Evolutionary conservation across 2,888 invertebrate genomes (phyloP), one percentile per base, ranked within the genome.

Genomic region (Arrhopalites spinosus): DNA sequence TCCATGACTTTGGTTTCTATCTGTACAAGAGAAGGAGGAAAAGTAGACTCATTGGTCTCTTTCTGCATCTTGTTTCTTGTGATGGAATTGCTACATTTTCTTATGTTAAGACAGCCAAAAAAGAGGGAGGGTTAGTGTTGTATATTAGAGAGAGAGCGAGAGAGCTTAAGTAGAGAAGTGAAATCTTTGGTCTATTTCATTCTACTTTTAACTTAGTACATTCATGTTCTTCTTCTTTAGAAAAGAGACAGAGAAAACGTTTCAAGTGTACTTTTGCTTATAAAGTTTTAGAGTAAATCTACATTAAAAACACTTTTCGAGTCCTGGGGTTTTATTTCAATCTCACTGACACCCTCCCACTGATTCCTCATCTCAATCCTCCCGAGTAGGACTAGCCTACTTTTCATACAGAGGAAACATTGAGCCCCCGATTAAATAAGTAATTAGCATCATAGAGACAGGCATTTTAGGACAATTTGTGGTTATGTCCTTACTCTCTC

Each of bases 261-360:
- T 59, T 59, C 59, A 59, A 13, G 17, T 20, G 11, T 59, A 27
- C 27, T 20, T n/a, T n/a, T n/a, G n/a, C 43, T 23, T 43, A 43
- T 66, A 66, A 66, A 66, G 45, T 66, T 66, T 66, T 36, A 11
- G 45, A 66, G 66, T 66, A 66, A 66, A 36, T 66, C 66, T 45
- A 66, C 66, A 66, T 66, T 66, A 66, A 45, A 43, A 66, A 66
- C 66, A 36, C 66, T 66, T 66, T 66, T 63, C 25, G 29, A 30
- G 23, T 70, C 70, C 61, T 61, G 36, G 61, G 61, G 71, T 72
- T 72, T 72, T 72, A 72, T 72, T 72, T 72, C 71, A 72, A 61
- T 61, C 61, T 47, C 25, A 36, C 59, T 72, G 71, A 72, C 71
- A 72, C 71, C 70, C 71, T 59, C 71, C 71, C 71, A 72, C 71